These are phyloP conservation scores for Drosophila arizonae DNA, from an alignment of 1,140 invertebrate species.

Conservation along the genomic window DNA sequence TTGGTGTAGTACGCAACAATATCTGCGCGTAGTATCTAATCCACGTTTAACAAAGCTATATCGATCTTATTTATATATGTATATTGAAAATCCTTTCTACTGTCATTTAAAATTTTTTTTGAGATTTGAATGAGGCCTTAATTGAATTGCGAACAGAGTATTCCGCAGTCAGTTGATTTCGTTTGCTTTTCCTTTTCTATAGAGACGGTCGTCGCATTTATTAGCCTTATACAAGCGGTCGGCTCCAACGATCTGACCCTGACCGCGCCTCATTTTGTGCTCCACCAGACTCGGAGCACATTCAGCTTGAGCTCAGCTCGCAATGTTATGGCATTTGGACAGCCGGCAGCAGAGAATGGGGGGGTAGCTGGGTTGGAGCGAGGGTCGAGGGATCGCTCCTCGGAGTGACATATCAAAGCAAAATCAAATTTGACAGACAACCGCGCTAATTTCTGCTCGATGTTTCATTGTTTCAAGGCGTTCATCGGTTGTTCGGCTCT, in stretches of 20 bases:
- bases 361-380: neutral
- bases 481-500: slow-evolving; percentile 59
- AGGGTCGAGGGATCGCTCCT: neutral
- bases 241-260: slow-evolving; percentile 27
- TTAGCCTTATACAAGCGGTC: slow-evolving; percentile 46
- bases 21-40: too few relatives aligned
- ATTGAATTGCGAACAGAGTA: too few relatives aligned
- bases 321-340: neutral
- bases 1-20: too few relatives aligned
- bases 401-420: slow-evolving; percentile 73
- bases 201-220: slow-evolving; percentile 37
- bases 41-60: too few relatives aligned
- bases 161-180: too few relatives aligned
- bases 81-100: too few relatives aligned
- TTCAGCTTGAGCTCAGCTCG: slow-evolving; percentile 32
- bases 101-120: too few relatives aligned
- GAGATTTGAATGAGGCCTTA: too few relatives aligned
- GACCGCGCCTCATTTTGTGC: neutral
- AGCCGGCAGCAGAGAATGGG: neutral
- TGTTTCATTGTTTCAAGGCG: slow-evolving; percentile 80
- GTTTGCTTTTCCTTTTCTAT: too few relatives aligned
- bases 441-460: slow-evolving; percentile 79
- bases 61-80: too few relatives aligned
- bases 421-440: slow-evolving; percentile 82
- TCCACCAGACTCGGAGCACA: slow-evolving; percentile 34